These are phyloP conservation scores for Calliopsis andreniformis DNA, from an alignment of 1,140 invertebrate species.

Conservation along the genomic window DNA sequence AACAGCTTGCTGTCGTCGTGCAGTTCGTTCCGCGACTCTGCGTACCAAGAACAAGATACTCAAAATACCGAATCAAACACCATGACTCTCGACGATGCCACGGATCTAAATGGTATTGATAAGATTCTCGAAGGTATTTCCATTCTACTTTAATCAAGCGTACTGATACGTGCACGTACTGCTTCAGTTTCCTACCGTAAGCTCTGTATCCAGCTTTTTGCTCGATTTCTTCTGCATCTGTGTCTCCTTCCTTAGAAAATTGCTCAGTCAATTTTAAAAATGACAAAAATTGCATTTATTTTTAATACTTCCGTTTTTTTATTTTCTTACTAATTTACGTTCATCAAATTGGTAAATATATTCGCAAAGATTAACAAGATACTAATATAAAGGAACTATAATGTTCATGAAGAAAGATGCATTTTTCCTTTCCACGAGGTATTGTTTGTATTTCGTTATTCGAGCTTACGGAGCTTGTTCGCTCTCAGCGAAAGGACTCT, in stretches of 20 bases:
- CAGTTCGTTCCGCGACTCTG: slow-evolving; percentile 91
- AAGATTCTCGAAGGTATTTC: slow-evolving; percentile 84
- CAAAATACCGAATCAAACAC: slow-evolving; percentile 76
- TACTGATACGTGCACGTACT: slow-evolving; percentile 72
- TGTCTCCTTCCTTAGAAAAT: slow-evolving; percentile 21
- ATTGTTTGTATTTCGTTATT: slow-evolving; percentile 58
- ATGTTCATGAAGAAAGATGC: not conserved
- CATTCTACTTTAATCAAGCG: slow-evolving; percentile 70
- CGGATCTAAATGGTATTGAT: slow-evolving; percentile 87
- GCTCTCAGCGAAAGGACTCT: slow-evolving; percentile 52
- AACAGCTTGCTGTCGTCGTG: slow-evolving; percentile 90
- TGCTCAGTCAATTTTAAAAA: slow-evolving; percentile 46
- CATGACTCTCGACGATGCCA: slow-evolving; percentile 82
- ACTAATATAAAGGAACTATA: not conserved
- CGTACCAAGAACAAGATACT: slow-evolving; percentile 81
- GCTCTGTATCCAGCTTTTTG: slow-evolving; percentile 28
- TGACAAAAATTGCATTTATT: slow-evolving; percentile 2
- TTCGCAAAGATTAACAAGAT: not conserved
- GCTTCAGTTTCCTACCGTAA: slow-evolving; percentile 64
- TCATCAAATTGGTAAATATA: slow-evolving; percentile 1
- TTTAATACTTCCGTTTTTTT: slow-evolving; percentile 60
- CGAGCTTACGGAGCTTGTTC: slow-evolving; percentile 49
- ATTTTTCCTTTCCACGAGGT: slow-evolving; percentile 31
- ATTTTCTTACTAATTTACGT: slow-evolving; percentile 68
- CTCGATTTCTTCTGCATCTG: slow-evolving; percentile 38